phyloP scores from a whole-genome alignment of 1,140 invertebrate species.

The Muscidifurax raptorellus region DNA sequence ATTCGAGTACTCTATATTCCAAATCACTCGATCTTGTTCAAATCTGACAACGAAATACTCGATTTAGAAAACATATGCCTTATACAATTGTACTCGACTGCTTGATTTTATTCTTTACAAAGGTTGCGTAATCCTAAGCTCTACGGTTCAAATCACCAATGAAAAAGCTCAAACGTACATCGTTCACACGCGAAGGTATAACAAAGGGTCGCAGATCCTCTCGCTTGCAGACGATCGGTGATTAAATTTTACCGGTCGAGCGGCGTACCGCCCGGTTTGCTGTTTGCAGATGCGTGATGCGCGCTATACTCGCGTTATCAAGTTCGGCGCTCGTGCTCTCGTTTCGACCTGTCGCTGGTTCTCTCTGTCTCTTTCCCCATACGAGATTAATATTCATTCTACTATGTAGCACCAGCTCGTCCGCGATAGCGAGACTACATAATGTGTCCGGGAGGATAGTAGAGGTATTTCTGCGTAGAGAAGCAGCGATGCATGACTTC shows the following conservation, averaged over 20 bases:
- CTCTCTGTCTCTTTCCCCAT: neutral
- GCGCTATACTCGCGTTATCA: neutral
- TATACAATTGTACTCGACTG: too few relatives aligned
- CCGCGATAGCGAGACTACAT: slow-evolving; percentile 42
- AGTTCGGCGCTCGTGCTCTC: neutral
- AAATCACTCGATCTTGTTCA: too few relatives aligned
- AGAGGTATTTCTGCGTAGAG: neutral
- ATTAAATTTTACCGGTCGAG: slow-evolving; percentile 35
- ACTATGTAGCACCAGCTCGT: neutral
- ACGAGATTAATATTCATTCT: slow-evolving; percentile 60
- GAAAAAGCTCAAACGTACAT: too few relatives aligned
- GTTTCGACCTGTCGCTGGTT: neutral
- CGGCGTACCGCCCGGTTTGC: neutral
- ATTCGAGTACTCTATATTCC: too few relatives aligned
- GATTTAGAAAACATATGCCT: too few relatives aligned
- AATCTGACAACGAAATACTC: too few relatives aligned
- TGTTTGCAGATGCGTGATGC: neutral
- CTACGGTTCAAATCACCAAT: too few relatives aligned
- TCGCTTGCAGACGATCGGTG: neutral
- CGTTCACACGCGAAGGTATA: too few relatives aligned
- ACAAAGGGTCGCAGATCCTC: neutral
- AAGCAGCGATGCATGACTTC: neutral
- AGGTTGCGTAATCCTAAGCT: too few relatives aligned
- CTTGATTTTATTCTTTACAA: too few relatives aligned
- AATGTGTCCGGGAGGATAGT: neutral